Conservation (phyloP, 1,140 invertebrate species). For the Pseudachorutes palmiensis region DNA sequence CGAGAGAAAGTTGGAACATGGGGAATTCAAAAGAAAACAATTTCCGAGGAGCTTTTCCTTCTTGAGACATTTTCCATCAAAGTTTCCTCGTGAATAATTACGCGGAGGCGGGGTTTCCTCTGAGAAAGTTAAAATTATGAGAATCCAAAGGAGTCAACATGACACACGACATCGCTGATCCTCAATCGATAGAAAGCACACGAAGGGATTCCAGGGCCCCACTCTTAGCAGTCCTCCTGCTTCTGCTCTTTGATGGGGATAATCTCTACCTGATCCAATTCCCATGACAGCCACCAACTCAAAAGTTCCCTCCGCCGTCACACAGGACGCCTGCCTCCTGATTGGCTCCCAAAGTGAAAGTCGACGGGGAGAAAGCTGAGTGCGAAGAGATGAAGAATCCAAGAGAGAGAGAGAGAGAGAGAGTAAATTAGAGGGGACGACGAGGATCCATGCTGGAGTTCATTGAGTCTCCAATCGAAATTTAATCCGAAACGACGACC, state of each 20-base stretch:
- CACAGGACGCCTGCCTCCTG: not conserved
- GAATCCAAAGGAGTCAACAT: not conserved
- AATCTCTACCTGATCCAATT: too few relatives aligned
- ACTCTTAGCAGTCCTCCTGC: too few relatives aligned
- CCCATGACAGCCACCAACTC: too few relatives aligned
- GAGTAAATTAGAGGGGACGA: not conserved
- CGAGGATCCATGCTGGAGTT: not conserved
- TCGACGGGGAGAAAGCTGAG: not conserved
- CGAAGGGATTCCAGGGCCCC: too few relatives aligned
- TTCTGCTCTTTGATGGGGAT: too few relatives aligned
- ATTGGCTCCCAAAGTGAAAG: not conserved
- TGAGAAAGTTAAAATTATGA: not conserved
- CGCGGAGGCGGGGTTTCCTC: not conserved
- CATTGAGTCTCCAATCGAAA: not conserved
- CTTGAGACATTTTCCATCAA: not conserved
- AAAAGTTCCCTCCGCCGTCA: not conserved
- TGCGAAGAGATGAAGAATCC: not conserved
- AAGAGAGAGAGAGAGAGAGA: too few relatives aligned
- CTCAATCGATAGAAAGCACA: not conserved
- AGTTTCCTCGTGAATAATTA: not conserved
- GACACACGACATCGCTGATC: not conserved
- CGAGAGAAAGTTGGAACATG: not conserved
- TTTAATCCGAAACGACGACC: too few relatives aligned
- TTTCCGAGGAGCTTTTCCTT: not conserved
- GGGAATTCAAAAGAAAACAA: not conserved